Base-by-base conservation (phyloP, 1,140 invertebrate species). In the Dendrolimus punctatus region DNA sequence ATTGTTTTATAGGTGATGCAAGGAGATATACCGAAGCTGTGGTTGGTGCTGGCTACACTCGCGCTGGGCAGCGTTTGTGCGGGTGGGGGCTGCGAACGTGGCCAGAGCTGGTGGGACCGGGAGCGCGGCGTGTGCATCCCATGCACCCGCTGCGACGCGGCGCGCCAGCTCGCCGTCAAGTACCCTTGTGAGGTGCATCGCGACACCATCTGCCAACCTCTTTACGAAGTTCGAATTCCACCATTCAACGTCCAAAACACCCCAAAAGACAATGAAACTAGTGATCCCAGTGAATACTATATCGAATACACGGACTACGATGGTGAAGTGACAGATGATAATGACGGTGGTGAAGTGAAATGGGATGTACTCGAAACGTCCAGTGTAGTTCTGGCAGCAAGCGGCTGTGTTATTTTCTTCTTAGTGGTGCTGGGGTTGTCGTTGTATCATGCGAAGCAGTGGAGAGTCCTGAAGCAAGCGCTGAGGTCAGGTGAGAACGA, bases 161-260 rank as follows among this genome's bases (percentile, higher is more conserved):
- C 75, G 8, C 77, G 80, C 39, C 75, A 66, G 47, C 74, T 87
- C 41, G 89, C 91, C n/a, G 91, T 92, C 5, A 62, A 90, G 36
- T 87, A 87, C 52, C 91, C 91, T 40, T 93, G 92, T 71, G 88
- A 90, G 40, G 71, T 90, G 6, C 89, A 92, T 74, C 76, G 89
- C 39, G 91, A 93, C 75, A 91, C 91, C 0, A 77, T 90, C 45
- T 92, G 91, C 81, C 90, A 89, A 5, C 88, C 90, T 3, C 73
- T 92, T 4, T 88, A 87, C 10, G 88, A 90, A 48, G 80, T 92
- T 46, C 78, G 88, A 50, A 80, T 91, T 46, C 87, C 88, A 67
- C 90, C 88, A 71, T 88, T 89, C 43, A 71, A 73, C 57, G 88
- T 87, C 53, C 70, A 49, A 4, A 38, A 23, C 51, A 23, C 39